Conservation (phyloP, 1,140 invertebrate species). For the Berghia stephanieae region DNA sequence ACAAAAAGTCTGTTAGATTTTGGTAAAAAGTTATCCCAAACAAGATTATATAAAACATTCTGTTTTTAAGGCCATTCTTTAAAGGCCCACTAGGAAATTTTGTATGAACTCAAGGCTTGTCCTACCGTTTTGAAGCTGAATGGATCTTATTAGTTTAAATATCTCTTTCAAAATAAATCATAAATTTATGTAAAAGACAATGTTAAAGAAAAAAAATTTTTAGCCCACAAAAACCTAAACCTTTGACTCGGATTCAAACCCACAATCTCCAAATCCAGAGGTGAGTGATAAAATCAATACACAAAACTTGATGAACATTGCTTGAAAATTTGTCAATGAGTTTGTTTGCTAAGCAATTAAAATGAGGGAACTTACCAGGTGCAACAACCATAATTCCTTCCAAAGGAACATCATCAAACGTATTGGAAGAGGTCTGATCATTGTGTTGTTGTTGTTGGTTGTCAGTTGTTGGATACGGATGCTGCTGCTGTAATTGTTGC, state of each 20-base stretch:
- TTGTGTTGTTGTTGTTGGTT: not conserved
- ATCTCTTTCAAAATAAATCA: too few relatives aligned
- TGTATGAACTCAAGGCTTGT: too few relatives aligned
- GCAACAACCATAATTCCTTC: slow-evolving; percentile 37
- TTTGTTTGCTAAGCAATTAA: not conserved
- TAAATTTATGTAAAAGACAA: too few relatives aligned
- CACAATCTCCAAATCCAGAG: not conserved
- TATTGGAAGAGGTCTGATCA: too few relatives aligned
- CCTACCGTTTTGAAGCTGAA: too few relatives aligned
- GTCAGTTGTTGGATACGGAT: not conserved
- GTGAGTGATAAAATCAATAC: not conserved
- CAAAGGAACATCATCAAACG: slow-evolving; percentile 25
- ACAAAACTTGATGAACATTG: not conserved
- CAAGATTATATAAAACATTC: too few relatives aligned
- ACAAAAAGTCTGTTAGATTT: too few relatives aligned
- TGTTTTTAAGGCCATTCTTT: too few relatives aligned
- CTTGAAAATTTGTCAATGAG: not conserved
- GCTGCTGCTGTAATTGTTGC: slow-evolving; percentile 13
- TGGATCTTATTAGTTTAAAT: too few relatives aligned
- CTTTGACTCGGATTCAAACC: not conserved
- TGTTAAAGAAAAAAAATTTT: not conserved
- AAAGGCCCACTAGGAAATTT: too few relatives aligned
- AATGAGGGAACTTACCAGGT: not conserved
- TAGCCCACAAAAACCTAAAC: not conserved
- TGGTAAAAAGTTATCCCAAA: too few relatives aligned